Base-by-base conservation (phyloP, 1,140 invertebrate species). In the Manduca sexta region DNA sequence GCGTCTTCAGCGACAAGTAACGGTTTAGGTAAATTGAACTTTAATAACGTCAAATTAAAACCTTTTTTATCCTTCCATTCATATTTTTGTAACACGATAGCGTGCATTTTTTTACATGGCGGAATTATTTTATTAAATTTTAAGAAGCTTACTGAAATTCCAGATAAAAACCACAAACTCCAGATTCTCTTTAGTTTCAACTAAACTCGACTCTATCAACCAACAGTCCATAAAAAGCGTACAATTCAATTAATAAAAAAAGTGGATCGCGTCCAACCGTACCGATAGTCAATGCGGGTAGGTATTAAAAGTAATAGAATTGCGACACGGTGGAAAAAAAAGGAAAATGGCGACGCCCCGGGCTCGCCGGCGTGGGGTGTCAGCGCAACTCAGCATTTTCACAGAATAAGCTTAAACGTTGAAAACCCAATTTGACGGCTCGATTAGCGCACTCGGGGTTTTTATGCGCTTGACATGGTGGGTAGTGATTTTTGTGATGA, bases 371-470 rank as follows among this genome's bases (percentile, higher is more conserved):
- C 29, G 49, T 45, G 45, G 56, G 60, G 64, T 33, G 60, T 58
- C 38, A 49, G 60, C 37, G 52, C 63, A 46, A 67, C 31, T 79
- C 75, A 79, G 75, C 75, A 69, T 55, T 74, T 79, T 74, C 42
- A 45, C 67, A 52, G 44, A 67, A 69, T 66, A 64, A 68, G 69
- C 71, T 71, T 67, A 67, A 69, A 62, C 58, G 68, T 52, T 66
- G 64, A 74, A 69, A 80, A 80, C 74, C 69, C 73, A 76, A 79
- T 79, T 79, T 79, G 68, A 76, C 67, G 75, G 69, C 45, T 69
- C 71, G 75, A 76, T 79, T 75, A 77, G 66, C 71, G 69, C 70
- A 60, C 51, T 55, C 52, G 50, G 21, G 51, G 30, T 52, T 56
- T 59, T 52, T 58, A 38, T 56, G 45, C 37, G 48, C 45, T 54